Percentiles rank a stretch among this genome's conserved stretches.
Conservation (phyloP, 2,797 vertebrate genomes). For the Toxotes lorentzi region DNA sequence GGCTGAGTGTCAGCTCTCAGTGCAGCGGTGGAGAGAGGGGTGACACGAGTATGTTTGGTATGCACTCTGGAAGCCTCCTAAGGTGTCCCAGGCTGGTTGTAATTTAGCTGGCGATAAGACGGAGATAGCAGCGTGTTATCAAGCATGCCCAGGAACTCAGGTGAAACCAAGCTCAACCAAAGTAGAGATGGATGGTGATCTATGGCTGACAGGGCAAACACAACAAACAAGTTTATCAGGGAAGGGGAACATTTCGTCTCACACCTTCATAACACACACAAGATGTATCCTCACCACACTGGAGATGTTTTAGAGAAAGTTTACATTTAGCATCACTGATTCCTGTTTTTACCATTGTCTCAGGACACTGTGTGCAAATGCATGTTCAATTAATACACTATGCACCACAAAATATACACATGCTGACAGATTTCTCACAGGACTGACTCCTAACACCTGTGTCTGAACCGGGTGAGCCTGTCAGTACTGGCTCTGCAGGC, state of each 20-base stretch:
- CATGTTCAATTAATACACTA: neutral
- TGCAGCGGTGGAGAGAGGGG: constrained; percentile 5
- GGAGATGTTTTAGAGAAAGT: neutral
- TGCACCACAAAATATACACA: constrained; percentile 18
- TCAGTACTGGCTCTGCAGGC: constrained; percentile 7
- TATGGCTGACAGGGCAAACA: constrained; percentile 56
- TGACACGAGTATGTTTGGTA: constrained; percentile 56
- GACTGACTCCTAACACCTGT: neutral
- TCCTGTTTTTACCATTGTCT: neutral
- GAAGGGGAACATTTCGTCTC: constrained; percentile 17
- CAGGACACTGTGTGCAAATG: neutral
- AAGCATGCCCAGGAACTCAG: constrained; percentile 49
- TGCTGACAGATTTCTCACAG: neutral
- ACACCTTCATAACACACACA: constrained; percentile 30
- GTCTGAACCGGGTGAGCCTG: neutral
- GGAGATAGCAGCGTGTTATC: constrained; percentile 61
- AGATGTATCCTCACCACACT: neutral
- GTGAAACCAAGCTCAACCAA: constrained; percentile 61
- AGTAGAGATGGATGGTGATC: constrained; percentile 61
- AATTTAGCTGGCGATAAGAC: constrained; percentile 66
- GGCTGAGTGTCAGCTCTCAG: constrained; percentile 9
- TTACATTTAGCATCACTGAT: neutral
- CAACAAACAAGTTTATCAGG: constrained; percentile 66
- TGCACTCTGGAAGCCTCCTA: constrained; percentile 18
- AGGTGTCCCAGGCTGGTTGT: constrained; percentile 40